Evolutionary conservation across 2,113 vertebrate species (phyloP).

Genomic region (Collichthys lucidus): DNA sequence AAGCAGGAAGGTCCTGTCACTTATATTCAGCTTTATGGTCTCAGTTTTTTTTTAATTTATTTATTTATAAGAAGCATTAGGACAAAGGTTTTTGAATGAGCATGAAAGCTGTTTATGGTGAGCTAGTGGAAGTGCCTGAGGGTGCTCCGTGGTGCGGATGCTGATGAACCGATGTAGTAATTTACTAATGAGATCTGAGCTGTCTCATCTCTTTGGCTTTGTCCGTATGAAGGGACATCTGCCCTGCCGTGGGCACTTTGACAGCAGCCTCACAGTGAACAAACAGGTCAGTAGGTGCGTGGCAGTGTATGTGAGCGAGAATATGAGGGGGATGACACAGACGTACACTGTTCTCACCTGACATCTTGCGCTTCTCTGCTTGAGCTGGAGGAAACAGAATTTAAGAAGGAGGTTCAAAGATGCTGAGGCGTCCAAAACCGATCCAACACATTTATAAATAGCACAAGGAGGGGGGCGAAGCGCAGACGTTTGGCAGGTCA

Average conservation of each 20-base stretch:
- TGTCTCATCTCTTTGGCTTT: conserved; percentile 52
- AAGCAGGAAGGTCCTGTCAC: conserved; percentile 53
- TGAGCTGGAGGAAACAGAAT: conserved; percentile 38
- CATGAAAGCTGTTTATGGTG: conserved; percentile 59
- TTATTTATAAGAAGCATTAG: conserved; percentile 18
- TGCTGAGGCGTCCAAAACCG: conserved; percentile 38
- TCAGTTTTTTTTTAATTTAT: background rate
- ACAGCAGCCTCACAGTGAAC: conserved; percentile 25
- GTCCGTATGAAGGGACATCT: conserved; percentile 74
- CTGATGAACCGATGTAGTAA: conserved; percentile 71
- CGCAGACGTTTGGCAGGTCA: conserved; percentile 61
- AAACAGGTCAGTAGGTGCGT: conserved; percentile 46
- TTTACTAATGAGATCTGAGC: conserved; percentile 72
- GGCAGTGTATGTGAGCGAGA: conserved; percentile 3
- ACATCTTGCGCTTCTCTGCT: conserved; percentile 17
- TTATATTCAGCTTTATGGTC: conserved; percentile 36
- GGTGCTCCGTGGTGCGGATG: conserved; percentile 63
- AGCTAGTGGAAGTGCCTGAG: conserved; percentile 50
- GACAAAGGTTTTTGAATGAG: conserved; percentile 57
- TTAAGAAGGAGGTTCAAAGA: conserved; percentile 19
- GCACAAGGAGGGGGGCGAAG: conserved; percentile 6
- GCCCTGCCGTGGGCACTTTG: conserved; percentile 57
- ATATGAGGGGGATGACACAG: conserved; percentile 21
- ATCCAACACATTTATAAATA: conserved; percentile 58
- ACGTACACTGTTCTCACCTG: conserved; percentile 45